A percentile compares a stretch with the other conserved stretches of the same genome.
Evolutionary conservation across 2,888 invertebrate species (phyloP).

Genomic region (Antheraea yamamai): DNA sequence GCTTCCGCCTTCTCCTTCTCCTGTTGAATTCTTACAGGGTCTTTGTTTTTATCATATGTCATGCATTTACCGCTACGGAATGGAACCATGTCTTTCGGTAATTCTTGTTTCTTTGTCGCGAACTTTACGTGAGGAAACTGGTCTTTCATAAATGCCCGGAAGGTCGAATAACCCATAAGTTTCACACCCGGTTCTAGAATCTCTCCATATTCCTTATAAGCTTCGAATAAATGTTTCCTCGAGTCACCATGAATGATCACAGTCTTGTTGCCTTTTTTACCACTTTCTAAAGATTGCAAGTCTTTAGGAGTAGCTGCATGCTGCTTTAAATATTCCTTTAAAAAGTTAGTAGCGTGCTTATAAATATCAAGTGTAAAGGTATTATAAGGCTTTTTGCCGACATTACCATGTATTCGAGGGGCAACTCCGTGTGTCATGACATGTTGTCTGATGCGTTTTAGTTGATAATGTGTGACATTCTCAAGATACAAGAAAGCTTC

Average conservation of each 20-base stretch:
- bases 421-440: constrained; percentile 90
- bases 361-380: constrained; percentile 90
- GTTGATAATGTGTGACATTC: constrained; percentile 90
- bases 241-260: constrained; percentile 79
- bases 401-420: constrained; percentile 89
- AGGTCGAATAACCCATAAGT: constrained; percentile 90
- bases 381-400: constrained; percentile 90
- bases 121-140: constrained; percentile 91
- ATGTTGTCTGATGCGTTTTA: constrained; percentile 89
- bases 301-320: constrained; percentile 83
- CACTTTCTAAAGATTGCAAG: constrained; percentile 68
- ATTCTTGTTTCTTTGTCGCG: constrained; percentile 82
- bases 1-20: constrained; percentile 77
- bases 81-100: constrained; percentile 75
- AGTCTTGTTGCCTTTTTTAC: constrained; percentile 77
- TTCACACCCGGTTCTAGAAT: constrained; percentile 86
- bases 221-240: constrained; percentile 87
- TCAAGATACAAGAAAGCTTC: constrained; percentile 90
- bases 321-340: constrained; percentile 87
- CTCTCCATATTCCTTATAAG: constrained; percentile 88
- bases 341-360: constrained; percentile 88
- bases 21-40: constrained; percentile 74
- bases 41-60: constrained; percentile 78
- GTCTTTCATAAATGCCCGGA: constrained; percentile 90
- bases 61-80: constrained; percentile 81